Conservation (phyloP, 2,888 invertebrate genomes). For the Autographa pulchrina region DNA sequence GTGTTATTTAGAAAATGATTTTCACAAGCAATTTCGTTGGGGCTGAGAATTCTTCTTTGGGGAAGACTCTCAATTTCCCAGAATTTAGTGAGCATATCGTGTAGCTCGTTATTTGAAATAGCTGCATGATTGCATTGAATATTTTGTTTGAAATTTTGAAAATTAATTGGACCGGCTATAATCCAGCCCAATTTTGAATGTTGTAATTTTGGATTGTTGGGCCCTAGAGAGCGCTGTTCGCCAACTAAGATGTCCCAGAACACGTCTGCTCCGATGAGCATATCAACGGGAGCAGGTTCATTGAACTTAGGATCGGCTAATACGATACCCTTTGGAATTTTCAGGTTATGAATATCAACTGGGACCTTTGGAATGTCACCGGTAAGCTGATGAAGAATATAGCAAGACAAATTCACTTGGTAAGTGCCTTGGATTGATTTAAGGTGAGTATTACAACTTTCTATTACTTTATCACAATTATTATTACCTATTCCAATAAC, state of each 20-base stretch:
- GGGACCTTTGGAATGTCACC: slow-evolving; percentile 8
- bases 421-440: slow-evolving; percentile 2
- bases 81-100: slow-evolving; percentile 17
- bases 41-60: not conserved
- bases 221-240: slow-evolving; percentile 30
- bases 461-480: slow-evolving; percentile 2
- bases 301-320: slow-evolving; percentile 39
- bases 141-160: not conserved
- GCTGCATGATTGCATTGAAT: slow-evolving; percentile 12
- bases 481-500: slow-evolving; percentile 25
- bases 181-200: slow-evolving; percentile 44
- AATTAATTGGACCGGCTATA: slow-evolving; percentile 30
- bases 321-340: slow-evolving; percentile 5
- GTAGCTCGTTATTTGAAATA: not conserved
- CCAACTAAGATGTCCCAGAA: slow-evolving; percentile 45
- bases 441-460: slow-evolving; percentile 17
- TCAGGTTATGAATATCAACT: slow-evolving; percentile 3
- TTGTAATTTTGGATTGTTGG: slow-evolving; percentile 21
- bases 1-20: slow-evolving; percentile 21
- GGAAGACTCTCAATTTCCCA: slow-evolving; percentile 27
- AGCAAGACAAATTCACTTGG: slow-evolving; percentile 2
- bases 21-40: slow-evolving; percentile 16
- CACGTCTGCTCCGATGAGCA: slow-evolving; percentile 43
- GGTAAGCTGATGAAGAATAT: slow-evolving; percentile 8
- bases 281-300: slow-evolving; percentile 29